Evolutionary conservation across 1,140 invertebrate species (phyloP), one percentile per base, ranked within the genome.

Genomic region (Meteorus sp.): DNA sequence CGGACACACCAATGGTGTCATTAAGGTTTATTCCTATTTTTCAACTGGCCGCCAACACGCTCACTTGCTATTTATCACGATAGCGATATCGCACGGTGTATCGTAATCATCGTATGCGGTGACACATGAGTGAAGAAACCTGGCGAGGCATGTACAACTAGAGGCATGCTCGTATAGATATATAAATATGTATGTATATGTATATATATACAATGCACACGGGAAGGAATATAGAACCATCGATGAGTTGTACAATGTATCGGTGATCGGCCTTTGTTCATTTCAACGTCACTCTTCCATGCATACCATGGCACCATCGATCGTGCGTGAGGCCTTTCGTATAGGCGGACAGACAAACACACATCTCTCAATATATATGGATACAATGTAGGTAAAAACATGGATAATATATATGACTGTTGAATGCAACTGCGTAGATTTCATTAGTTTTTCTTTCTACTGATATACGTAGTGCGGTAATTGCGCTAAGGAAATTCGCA

Each of bases 261-360:
- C 56, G 20, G 25, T 58, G 33, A 58, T 31, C 41, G 29, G 37
- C 31, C 54, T 65, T 63, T 56, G 57, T 69, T 63, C 56, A 45
- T 60, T 67, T 65, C 31, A 63, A 65, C 37, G 54, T 60, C 50
- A 58, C 51, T 62, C 50, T 45, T 56, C 4, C 44, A 37, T 43
- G 56, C 47, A 53, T 45, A 33, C 52, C 31, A 22, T 7, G 19
- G 52, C 27, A 45, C 48, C 43, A 60, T 60, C 59, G 59, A 60
- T 56, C 52, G 59, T 55, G 52, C 51, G 52, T 60, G 23, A 37
- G 29, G 22, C 19, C 23, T 17, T 19, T 27, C 22, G 25, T 27
- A 52, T 35, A 52, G 27, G 17, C 15, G 50, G 20, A 31, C 37
- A 31, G 8, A 27, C 37, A 17, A 33, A 52, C 31, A 31, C 37